These are phyloP conservation scores for Tachina grossa DNA, from an alignment of 2,888 invertebrate genomes.

Conservation along the genomic window DNA sequence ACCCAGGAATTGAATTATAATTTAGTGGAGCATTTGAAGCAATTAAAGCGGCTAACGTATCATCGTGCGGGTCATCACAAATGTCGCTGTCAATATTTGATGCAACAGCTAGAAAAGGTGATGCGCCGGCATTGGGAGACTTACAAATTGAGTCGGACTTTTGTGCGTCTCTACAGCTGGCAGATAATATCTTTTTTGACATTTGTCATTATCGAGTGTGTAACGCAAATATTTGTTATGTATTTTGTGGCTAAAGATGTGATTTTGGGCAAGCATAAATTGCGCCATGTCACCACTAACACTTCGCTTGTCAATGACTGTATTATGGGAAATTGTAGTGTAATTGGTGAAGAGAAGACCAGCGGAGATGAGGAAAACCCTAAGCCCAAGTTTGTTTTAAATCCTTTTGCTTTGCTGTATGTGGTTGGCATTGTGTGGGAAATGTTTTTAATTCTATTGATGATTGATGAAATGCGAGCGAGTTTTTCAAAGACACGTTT, in stretches of 20 bases:
- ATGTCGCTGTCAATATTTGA: slow-evolving; percentile 67
- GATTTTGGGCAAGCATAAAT: slow-evolving; percentile 51
- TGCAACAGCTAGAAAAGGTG: slow-evolving; percentile 73
- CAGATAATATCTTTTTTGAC: slow-evolving; percentile 75
- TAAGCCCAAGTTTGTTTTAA: slow-evolving; percentile 15
- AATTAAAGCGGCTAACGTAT: slow-evolving; percentile 49
- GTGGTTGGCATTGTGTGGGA: slow-evolving; percentile 68
- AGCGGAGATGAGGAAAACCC: background rate
- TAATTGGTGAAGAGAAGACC: background rate
- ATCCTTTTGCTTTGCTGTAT: slow-evolving; percentile 58
- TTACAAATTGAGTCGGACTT: slow-evolving; percentile 68
- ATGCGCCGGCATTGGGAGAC: slow-evolving; percentile 72
- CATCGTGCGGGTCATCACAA: slow-evolving; percentile 49
- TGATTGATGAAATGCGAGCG: slow-evolving; percentile 65
- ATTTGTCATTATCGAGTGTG: slow-evolving; percentile 74
- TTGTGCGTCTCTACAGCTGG: slow-evolving; percentile 73
- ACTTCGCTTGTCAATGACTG: background rate
- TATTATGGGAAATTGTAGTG: background rate
- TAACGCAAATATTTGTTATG: slow-evolving; percentile 75
- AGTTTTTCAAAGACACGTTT: slow-evolving; percentile 48
- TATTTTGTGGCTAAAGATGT: slow-evolving; percentile 74
- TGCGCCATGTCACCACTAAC: background rate
- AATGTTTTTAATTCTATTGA: slow-evolving; percentile 68
- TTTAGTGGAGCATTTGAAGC: slow-evolving; percentile 51
- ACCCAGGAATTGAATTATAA: slow-evolving; percentile 75